Conservation (phyloP, 1,140 invertebrate genomes). For the Probaryconus sp. region DNA sequence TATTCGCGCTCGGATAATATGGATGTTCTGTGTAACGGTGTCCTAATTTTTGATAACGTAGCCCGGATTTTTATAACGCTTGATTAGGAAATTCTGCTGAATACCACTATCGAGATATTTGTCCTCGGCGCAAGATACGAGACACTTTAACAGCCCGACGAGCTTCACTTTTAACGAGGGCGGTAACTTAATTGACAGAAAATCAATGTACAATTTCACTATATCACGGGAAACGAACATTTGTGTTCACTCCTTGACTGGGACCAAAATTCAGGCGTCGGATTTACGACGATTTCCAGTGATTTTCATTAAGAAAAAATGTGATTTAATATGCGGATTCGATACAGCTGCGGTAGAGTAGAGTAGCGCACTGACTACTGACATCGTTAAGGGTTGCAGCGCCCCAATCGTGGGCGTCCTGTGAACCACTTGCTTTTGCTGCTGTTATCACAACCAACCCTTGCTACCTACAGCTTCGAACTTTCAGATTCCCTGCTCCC, state of each 20-base stretch:
- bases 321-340: constrained; percentile 7
- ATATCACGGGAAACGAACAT: constrained; percentile 2
- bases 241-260: no score
- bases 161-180: constrained; percentile 13
- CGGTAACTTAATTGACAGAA: constrained; percentile 27
- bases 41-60: no score
- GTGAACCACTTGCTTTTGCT: constrained; percentile 21
- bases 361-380: constrained; percentile 47
- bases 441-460: constrained; percentile 25
- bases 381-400: constrained; percentile 47
- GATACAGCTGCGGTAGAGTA: constrained; percentile 23
- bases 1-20: background rate
- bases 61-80: no score
- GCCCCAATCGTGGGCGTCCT: constrained; percentile 32
- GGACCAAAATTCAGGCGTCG: no score
- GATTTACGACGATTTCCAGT: background rate
- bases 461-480: constrained; percentile 15
- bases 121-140: no score
- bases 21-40: no score
- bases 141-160: no score
- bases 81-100: no score
- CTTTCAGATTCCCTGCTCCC: constrained; percentile 13
- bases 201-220: constrained; percentile 16
- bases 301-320: background rate
- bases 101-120: no score